Conservation (phyloP, 2,797 vertebrate species). For the Capromys pilorides region DNA sequence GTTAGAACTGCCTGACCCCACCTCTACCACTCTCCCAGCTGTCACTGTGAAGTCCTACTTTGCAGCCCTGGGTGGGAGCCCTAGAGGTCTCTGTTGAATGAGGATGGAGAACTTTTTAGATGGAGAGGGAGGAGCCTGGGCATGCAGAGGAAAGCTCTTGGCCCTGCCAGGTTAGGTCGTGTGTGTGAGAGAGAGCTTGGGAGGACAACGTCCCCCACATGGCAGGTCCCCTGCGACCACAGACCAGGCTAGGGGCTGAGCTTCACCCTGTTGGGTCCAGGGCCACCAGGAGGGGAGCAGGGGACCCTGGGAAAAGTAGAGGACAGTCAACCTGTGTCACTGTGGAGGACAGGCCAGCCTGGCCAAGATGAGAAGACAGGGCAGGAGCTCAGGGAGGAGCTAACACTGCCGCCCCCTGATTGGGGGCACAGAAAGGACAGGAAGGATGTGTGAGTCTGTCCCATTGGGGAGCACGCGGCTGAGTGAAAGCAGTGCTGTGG, state of each 20-base stretch:
- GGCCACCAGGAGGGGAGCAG: neutral
- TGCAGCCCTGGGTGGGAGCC: neutral
- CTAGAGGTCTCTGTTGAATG: neutral
- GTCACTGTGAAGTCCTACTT: neutral
- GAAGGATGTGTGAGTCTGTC: neutral
- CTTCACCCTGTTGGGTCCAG: neutral
- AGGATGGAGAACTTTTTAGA: neutral
- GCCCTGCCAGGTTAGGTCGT: neutral
- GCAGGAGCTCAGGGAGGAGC: accelerated
- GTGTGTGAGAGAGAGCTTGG: neutral
- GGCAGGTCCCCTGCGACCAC: accelerated
- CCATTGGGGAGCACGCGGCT: neutral
- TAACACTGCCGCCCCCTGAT: neutral
- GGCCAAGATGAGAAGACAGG: too few species aligned
- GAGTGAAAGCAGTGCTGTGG: neutral
- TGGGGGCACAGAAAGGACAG: neutral
- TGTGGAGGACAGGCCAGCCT: neutral
- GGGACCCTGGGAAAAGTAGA: neutral
- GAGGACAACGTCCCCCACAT: accelerated
- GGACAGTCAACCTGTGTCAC: neutral
- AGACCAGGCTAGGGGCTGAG: neutral
- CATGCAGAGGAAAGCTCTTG: neutral
- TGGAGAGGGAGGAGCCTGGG: neutral
- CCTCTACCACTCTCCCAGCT: neutral
- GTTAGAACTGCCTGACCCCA: neutral